Evolutionary conservation across 2,113 vertebrate species (phyloP), one percentile per base, ranked within the genome.

Genomic region (Saimiri boliviensis): DNA sequence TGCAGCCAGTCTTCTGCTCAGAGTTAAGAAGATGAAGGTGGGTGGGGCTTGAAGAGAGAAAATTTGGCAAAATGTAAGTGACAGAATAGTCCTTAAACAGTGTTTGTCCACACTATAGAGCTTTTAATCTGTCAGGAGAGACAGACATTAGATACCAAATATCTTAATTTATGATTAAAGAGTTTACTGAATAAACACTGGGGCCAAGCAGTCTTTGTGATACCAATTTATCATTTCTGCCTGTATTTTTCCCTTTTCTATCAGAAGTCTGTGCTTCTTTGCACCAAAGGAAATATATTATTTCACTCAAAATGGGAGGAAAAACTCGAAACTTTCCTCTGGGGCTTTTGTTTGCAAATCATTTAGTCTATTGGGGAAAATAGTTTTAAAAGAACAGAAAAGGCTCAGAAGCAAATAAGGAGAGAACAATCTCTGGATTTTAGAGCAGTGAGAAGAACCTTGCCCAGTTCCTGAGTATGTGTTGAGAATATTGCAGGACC

Each of bases 291-390:
- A 47, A 16, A 19, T 56, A 87, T 20, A 66, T 74, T 63, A 35
- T 37, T 30, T 42, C 19, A 81, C 25, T 82, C 42, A 89, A 86
- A 89, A 66, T 0, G 3, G 12, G 52, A 14, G 19, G 10, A 14
- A 32, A 40, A 30, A 21, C n/a, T 42, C 27, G n/a, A 71, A 40
- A 66, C 19, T 17, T 82, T 74, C 80, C 77, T 3, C 0, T 79
- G 70, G 37, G 37, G 42, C 27, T 79, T 90, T 80, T 49, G 52
- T 93, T 95, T 88, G 49, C 47, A 92, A 80, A 87, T 80, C 70
- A 10, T 42, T 79, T 68, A 52, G 42, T 60, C 21, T 63, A 27
- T 63, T 81, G 56, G 58, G 58, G 60, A 95, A 58, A 40, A 37
- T 5, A 42, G 27, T 66, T 93, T 84, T 8, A 47, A 52, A 81